Conservation (phyloP, 2,113 vertebrate genomes). For the Cyanoderma ruficeps region DNA sequence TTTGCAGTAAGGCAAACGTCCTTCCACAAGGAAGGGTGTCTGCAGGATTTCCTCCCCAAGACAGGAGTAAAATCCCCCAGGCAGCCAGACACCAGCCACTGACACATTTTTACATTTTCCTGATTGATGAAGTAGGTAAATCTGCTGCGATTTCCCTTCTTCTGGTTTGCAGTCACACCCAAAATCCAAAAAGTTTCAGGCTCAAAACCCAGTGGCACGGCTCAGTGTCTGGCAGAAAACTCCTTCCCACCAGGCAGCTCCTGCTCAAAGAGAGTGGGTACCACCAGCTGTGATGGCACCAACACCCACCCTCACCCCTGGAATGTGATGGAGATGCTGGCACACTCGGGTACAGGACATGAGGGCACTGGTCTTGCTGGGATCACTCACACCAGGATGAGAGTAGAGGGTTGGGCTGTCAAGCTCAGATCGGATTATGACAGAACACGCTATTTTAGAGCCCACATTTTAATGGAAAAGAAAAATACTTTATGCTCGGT, state of each 20-base stretch:
- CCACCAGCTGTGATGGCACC: background rate
- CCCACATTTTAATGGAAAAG: background rate
- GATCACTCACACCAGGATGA: background rate
- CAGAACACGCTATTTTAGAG: background rate
- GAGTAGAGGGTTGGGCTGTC: background rate
- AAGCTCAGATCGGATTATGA: rapidly evolving
- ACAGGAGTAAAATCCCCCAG: background rate
- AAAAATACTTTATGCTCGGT: background rate
- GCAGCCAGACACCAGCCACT: background rate
- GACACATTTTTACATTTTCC: background rate
- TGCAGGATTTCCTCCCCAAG: background rate
- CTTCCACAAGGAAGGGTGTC: background rate
- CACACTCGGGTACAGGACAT: rapidly evolving
- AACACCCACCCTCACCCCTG: background rate
- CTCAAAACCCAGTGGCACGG: rapidly evolving
- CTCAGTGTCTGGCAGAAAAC: background rate
- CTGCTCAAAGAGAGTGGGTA: background rate
- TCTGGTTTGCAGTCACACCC: background rate
- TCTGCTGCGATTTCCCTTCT: background rate
- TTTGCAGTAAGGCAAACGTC: background rate
- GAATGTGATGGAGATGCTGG: rapidly evolving
- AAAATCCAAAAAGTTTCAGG: background rate
- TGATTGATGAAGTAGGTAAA: background rate
- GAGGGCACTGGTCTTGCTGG: background rate
- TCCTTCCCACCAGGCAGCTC: background rate